Percentiles rank a stretch among this genome's conserved stretches.
Conservation (phyloP, 2,888 invertebrate genomes). For the Choristoneura rosaceana region DNA sequence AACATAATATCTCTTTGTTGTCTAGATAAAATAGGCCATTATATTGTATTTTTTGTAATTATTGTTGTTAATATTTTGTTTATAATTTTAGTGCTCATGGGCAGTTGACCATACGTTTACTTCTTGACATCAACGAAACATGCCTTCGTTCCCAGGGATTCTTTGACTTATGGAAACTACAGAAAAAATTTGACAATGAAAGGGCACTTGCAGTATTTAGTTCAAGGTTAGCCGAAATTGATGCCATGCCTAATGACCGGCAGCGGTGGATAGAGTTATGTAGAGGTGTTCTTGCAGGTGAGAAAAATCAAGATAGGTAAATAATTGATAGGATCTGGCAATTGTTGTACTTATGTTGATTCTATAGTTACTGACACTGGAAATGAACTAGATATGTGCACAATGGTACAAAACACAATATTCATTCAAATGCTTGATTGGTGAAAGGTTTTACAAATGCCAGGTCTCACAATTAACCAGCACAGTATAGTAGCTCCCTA, state of each 20-base stretch:
- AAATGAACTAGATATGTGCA: not conserved
- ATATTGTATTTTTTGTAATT: not conserved
- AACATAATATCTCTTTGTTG: not conserved
- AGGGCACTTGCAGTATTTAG: slow-evolving; percentile 90
- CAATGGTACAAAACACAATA: not conserved
- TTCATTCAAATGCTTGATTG: not conserved
- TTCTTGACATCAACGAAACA: slow-evolving; percentile 96
- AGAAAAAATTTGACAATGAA: slow-evolving; percentile 95
- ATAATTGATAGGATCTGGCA: not conserved
- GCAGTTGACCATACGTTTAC: slow-evolving; percentile 94
- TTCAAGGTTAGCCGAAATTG: slow-evolving; percentile 88
- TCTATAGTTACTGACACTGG: not conserved
- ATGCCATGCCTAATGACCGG: slow-evolving; percentile 86
- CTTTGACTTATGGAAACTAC: slow-evolving; percentile 93
- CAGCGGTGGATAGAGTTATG: slow-evolving; percentile 88
- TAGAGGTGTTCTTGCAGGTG: slow-evolving; percentile 88
- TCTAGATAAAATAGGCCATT: not conserved
- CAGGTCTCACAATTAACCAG: not conserved
- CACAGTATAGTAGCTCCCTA: too few species aligned
- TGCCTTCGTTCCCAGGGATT: slow-evolving; percentile 96
- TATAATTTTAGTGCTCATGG: slow-evolving; percentile 87
- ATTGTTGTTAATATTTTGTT: slow-evolving; percentile 43
- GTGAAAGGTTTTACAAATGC: not conserved
- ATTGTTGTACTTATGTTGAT: not conserved
- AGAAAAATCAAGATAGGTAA: not conserved